These are phyloP conservation scores for Leptinotarsa texana DNA, from an alignment of 1,140 invertebrate species.

Conservation along the genomic window DNA sequence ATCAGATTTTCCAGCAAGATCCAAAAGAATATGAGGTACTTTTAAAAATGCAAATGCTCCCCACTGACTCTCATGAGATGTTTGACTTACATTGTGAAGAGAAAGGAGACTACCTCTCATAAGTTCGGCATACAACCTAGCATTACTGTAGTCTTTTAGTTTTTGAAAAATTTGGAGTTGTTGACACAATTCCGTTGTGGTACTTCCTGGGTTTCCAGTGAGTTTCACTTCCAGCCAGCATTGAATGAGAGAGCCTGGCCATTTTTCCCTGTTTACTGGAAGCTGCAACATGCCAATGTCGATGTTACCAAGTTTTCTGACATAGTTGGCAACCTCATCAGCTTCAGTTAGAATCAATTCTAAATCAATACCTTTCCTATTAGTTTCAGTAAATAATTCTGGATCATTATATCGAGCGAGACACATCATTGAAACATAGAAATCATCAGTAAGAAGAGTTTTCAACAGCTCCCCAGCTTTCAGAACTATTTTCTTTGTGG, in stretches of 20 bases:
- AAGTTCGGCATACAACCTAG: conserved; percentile 83
- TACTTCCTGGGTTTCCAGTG: conserved; percentile 73
- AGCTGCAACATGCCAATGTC: conserved; percentile 66
- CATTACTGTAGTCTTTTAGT: conserved; percentile 67
- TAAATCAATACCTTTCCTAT: conserved; percentile 75
- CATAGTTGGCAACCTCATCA: conserved; percentile 57
- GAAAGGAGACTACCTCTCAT: conserved; percentile 87
- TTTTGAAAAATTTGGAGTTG: conserved; percentile 82
- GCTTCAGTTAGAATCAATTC: conserved; percentile 58
- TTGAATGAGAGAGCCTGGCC: conserved; percentile 75
- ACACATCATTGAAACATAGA: conserved; percentile 80
- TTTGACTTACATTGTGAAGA: conserved; percentile 78
- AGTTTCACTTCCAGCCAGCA: conserved; percentile 71
- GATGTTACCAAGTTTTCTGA: conserved; percentile 64
- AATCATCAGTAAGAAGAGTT: conserved; percentile 73
- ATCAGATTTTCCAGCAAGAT: conserved; percentile 63
- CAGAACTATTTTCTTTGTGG: conserved; percentile 66
- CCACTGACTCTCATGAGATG: conserved; percentile 81
- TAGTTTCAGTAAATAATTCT: conserved; percentile 64
- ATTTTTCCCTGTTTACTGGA: conserved; percentile 63
- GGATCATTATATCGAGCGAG: conserved; percentile 65
- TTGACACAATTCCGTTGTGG: conserved; percentile 76
- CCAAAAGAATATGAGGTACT: conserved; percentile 77
- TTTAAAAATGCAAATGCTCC: conserved; percentile 92
- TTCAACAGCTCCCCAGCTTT: conserved; percentile 72